These are phyloP conservation scores for Allophyes oxyacanthae DNA, from an alignment of 2,888 invertebrate species.

Conservation along the genomic window DNA sequence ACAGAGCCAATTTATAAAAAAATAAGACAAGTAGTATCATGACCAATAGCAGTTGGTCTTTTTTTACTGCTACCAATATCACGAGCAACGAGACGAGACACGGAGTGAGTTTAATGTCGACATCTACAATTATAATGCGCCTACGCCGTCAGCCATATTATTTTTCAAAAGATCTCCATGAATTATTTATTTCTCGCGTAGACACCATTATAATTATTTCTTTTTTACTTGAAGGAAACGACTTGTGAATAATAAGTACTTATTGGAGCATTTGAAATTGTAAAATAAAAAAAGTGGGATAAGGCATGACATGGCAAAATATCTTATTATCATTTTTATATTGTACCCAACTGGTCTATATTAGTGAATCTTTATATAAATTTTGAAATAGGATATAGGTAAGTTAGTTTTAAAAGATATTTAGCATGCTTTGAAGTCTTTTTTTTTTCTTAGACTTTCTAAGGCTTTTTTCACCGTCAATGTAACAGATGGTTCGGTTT, in stretches of 20 bases:
- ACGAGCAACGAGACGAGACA: conserved; percentile 35
- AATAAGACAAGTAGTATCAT: background rate
- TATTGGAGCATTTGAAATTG: conserved; percentile 59
- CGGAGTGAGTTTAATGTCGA: conserved; percentile 62
- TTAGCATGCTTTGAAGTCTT: no score
- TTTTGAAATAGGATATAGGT: background rate
- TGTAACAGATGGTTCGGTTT: no score
- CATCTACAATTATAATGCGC: conserved; percentile 86
- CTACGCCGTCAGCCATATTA: conserved; percentile 78
- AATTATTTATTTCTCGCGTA: conserved; percentile 84
- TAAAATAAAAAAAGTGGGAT: conserved; percentile 60
- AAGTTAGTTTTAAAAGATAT: background rate
- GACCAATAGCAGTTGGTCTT: conserved; percentile 24
- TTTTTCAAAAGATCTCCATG: conserved; percentile 85
- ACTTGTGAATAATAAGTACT: conserved; percentile 77
- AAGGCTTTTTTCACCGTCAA: no score
- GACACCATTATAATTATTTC: conserved; percentile 85
- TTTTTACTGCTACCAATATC: conserved; percentile 50
- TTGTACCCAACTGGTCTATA: conserved; percentile 19
- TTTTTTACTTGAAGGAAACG: conserved; percentile 79
- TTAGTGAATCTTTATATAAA: conserved; percentile 1
- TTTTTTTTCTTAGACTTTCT: no score
- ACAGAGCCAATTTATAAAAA: conserved; percentile 4
- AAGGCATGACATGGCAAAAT: conserved; percentile 44
- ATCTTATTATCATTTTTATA: conserved; percentile 19